Evolutionary conservation across 2,113 vertebrate genomes (phyloP).

Genomic region (Bagarius yarrelli): DNA sequence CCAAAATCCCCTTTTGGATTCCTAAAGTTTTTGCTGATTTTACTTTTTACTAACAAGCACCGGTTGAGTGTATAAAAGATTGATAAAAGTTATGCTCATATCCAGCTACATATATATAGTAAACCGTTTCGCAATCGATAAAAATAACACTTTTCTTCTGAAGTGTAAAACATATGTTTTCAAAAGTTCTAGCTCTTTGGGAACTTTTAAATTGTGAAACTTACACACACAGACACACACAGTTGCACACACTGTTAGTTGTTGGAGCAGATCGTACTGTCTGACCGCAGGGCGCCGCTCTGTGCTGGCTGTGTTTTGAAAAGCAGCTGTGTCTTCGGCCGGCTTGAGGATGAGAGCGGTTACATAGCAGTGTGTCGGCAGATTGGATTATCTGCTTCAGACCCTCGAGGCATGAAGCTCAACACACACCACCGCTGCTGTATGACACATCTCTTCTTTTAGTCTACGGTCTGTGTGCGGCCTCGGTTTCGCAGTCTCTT

Average conservation of each 20-base stretch:
- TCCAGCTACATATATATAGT: neutral
- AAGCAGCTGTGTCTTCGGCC: slow-evolving; percentile 40
- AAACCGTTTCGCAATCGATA: neutral
- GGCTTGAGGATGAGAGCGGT: slow-evolving; percentile 19
- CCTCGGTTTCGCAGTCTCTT: slow-evolving; percentile 15
- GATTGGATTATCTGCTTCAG: slow-evolving; percentile 45
- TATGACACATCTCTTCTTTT: slow-evolving; percentile 24
- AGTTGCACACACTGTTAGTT: neutral
- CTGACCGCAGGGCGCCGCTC: slow-evolving; percentile 10
- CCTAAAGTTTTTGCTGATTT: no score
- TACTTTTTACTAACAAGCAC: no score
- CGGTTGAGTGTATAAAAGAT: neutral
- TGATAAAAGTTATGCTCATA: neutral
- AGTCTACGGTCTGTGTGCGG: slow-evolving; percentile 4
- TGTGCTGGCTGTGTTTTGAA: slow-evolving; percentile 36
- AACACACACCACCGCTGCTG: slow-evolving; percentile 10
- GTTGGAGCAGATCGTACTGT: neutral
- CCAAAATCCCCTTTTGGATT: no score
- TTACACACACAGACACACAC: neutral
- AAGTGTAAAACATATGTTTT: neutral
- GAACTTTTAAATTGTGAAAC: neutral
- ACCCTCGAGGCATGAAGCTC: slow-evolving; percentile 25
- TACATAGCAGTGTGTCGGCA: slow-evolving; percentile 39
- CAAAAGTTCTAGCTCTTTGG: neutral
- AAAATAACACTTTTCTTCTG: neutral